These are phyloP conservation scores for Neoniphon sammara DNA, from an alignment of 2,797 vertebrate species.

Conservation along the genomic window DNA sequence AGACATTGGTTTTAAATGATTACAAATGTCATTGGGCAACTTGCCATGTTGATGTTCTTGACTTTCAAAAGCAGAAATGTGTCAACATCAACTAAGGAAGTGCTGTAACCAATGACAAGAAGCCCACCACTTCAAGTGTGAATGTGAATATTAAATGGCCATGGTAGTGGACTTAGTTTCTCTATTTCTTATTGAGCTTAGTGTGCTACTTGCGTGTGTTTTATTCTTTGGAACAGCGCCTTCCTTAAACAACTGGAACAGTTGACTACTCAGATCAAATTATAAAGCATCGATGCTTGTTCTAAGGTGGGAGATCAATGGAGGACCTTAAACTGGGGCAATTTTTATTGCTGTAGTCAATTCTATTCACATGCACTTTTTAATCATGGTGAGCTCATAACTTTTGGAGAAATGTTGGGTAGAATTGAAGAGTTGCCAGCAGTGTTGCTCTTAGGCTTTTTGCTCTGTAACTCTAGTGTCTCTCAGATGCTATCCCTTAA, in stretches of 20 bases:
- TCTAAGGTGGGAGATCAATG: neutral
- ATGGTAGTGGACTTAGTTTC: constrained; percentile 6
- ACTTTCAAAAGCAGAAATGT: constrained; percentile 19
- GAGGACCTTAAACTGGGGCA: neutral
- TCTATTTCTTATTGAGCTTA: constrained; percentile 40
- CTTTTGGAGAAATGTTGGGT: constrained; percentile 7
- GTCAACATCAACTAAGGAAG: constrained; percentile 54
- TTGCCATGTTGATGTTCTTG: constrained; percentile 28
- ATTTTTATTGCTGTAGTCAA: neutral
- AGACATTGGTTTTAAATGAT: constrained; percentile 19
- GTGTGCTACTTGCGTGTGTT: neutral
- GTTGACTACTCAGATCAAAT: constrained; percentile 31
- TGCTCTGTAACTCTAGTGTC: constrained; percentile 87
- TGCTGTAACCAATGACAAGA: constrained; percentile 70
- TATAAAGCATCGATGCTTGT: constrained; percentile 26
- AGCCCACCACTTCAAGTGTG: constrained; percentile 10
- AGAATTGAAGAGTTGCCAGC: constrained; percentile 85
- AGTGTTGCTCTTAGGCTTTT: constrained; percentile 89
- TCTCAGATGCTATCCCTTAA: constrained; percentile 86
- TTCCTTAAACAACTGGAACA: constrained; percentile 7
- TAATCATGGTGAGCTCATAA: constrained; percentile 15
- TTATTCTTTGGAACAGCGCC: neutral
- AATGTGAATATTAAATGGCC: neutral
- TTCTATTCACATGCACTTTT: neutral
- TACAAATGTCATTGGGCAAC: constrained; percentile 1